Evolutionary conservation across 2,888 invertebrate species (phyloP), one percentile per base, ranked within the genome.

Genomic region (Tenodera sinensis): DNA sequence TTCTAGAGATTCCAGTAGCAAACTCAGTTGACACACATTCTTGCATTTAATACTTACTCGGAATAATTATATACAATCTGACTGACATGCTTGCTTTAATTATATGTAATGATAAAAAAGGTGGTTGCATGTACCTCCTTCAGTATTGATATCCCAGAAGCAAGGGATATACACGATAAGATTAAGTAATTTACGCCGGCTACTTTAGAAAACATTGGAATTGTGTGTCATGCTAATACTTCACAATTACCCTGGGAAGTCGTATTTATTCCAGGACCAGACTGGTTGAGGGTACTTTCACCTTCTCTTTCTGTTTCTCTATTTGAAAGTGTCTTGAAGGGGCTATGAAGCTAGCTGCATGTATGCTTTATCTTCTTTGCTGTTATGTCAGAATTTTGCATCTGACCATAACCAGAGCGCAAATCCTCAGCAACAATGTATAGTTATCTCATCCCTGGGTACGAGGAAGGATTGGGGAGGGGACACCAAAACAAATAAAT

Each of bases 381-480:
- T 4, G 54, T 71, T 71, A 71, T 25, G 54, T 71, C 54, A 71
- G 54, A 71, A 71, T 85, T 87, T 86, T 88, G 88, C 91, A 89
- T 88, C 89, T 89, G 89, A 89, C 90, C 90, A 90, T 90, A 89
- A 90, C 91, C 91, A 90, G 91, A 91, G 91, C 89, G 90, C 90
- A 90, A 85, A 90, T 90, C 91, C 91, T 91, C 90, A 88, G 91
- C 90, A 89, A 90, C 85, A 88, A 90, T 91, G 90, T 88, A 90
- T 90, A 90, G 91, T 89, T 91, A 91, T 91, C 86, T 90, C 89
- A 90, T 85, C 90, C 91, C 91, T 91, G 89, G 89, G 89, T 88
- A 83, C 87, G 54, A 30, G 88, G 89, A 27, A 20, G 85, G 89
- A 82, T 83, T 83, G 88, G 90, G 88, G 87, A 87, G 88, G 88